phyloP scores from a whole-genome alignment of 1,140 invertebrate genomes.

The Cydia amplana region DNA sequence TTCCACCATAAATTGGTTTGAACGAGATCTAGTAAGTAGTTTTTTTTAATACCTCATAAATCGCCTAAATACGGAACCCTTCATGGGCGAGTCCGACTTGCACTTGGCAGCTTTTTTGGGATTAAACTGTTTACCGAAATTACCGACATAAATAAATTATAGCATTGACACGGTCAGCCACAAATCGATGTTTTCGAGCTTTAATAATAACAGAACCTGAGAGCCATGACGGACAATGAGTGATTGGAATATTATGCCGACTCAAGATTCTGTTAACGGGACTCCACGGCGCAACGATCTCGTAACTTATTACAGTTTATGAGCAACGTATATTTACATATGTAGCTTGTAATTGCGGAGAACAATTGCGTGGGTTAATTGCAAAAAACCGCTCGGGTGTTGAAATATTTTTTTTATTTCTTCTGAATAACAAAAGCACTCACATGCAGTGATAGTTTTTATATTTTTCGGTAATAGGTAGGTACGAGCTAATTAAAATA shows the following conservation, averaged over 20 bases:
- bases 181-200: conserved; percentile 27
- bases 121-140: background rate
- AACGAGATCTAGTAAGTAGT: too few relatives aligned
- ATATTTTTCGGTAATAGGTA: too few relatives aligned
- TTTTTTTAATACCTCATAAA: too few relatives aligned
- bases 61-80: too few relatives aligned
- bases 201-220: conserved; percentile 44
- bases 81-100: too few relatives aligned
- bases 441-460: background rate
- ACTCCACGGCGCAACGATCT: conserved; percentile 42
- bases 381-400: background rate
- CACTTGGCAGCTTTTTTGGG: too few relatives aligned
- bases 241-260: conserved; percentile 58
- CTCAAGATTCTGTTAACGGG: conserved; percentile 64
- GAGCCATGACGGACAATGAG: conserved; percentile 61
- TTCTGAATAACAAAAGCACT: background rate
- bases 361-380: background rate
- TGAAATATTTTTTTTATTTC: background rate
- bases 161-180: background rate
- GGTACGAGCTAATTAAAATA: too few relatives aligned
- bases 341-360: conserved; percentile 17
- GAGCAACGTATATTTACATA: conserved; percentile 40
- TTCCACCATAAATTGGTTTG: too few relatives aligned
- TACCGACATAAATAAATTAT: background rate
- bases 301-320: conserved; percentile 59